A percentile compares a stretch with the other conserved stretches of the same genome.
These are phyloP conservation scores for Columbina picui DNA, from an alignment of 2,113 vertebrate species.

Conservation along the genomic window DNA sequence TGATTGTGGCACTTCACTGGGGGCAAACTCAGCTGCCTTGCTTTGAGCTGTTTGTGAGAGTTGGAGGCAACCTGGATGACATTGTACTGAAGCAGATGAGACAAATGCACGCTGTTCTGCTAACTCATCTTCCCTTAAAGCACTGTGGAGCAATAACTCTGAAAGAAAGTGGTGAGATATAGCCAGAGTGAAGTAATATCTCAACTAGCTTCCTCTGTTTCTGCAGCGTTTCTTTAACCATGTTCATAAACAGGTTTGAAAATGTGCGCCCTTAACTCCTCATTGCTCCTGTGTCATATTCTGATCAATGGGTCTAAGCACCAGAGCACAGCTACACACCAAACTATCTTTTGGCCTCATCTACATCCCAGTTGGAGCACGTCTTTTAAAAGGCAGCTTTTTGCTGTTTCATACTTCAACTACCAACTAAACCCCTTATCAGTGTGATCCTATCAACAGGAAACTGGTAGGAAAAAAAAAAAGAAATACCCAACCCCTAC, in stretches of 20 bases:
- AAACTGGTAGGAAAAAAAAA: conserved; percentile 69
- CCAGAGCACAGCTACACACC: neutral
- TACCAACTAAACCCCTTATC: conserved; percentile 62
- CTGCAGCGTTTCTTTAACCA: neutral
- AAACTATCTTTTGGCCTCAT: neutral
- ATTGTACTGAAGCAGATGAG: neutral
- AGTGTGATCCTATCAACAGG: conserved; percentile 65
- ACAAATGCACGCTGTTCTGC: neutral
- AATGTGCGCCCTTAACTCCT: neutral
- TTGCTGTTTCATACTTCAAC: conserved; percentile 55
- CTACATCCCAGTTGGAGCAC: neutral
- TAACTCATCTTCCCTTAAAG: conserved; percentile 4
- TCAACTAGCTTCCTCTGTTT: conserved; percentile 41
- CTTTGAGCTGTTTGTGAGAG: neutral
- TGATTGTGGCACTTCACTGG: neutral
- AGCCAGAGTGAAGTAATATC: conserved; percentile 39
- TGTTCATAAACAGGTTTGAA: neutral
- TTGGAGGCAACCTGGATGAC: neutral
- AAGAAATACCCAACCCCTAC: conserved; percentile 48
- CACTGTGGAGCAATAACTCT: conserved; percentile 41
- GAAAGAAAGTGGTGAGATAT: neutral
- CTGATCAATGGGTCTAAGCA: neutral
- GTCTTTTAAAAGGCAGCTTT: conserved; percentile 22
- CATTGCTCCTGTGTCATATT: neutral
- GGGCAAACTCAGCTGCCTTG: neutral